Evolutionary conservation across 2,888 invertebrate species (phyloP).

Genomic region (Caenorhabditis sinica): DNA sequence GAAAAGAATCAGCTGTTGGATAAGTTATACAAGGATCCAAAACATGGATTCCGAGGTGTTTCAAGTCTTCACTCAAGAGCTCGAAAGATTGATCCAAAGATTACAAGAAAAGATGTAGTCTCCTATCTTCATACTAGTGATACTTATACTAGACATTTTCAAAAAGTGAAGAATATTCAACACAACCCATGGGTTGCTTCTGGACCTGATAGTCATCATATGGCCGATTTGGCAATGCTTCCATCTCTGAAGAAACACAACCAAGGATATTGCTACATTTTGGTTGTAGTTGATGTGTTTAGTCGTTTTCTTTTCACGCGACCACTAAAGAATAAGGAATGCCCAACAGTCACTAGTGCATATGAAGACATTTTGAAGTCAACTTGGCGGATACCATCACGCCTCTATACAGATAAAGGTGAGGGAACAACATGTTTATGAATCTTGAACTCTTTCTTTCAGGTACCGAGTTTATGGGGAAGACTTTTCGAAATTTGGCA

Average conservation of each 20-base stretch:
- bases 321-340: conserved; percentile 31
- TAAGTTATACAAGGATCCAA: background rate
- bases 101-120: too few species aligned
- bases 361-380: conserved; percentile 9
- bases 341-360: background rate
- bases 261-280: conserved; percentile 21
- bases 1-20: background rate
- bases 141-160: conserved; percentile 23
- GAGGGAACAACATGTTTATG: background rate
- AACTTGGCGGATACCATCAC: background rate
- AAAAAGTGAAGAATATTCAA: background rate
- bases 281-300: conserved; percentile 37
- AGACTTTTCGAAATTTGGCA: background rate
- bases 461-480: conserved; percentile 44
- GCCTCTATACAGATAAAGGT: conserved; percentile 22
- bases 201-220: conserved; percentile 39
- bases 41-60: background rate
- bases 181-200: conserved; percentile 31
- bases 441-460: background rate
- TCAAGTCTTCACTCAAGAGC: conserved; percentile 15
- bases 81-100: background rate
- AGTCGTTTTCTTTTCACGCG: conserved; percentile 22
- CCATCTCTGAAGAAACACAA: background rate
- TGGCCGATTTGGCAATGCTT: conserved; percentile 30
- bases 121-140: too few species aligned